Conservation (phyloP, 2,888 invertebrate species). For the Erebia ligea region DNA sequence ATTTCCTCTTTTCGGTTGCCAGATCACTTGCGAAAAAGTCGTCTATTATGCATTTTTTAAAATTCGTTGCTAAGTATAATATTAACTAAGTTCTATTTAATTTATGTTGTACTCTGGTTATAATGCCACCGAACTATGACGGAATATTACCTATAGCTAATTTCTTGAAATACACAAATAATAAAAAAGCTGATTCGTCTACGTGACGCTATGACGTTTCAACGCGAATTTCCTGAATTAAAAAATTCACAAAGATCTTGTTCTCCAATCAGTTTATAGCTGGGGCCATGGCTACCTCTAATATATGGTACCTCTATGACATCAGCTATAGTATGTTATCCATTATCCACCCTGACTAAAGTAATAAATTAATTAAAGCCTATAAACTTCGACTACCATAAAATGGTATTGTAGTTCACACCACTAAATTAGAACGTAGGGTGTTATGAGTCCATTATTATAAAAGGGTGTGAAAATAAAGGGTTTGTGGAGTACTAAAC, state of each 20-base stretch:
- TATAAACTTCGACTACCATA: conserved; percentile 18
- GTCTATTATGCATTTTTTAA: too few species aligned
- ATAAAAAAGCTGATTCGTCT: not conserved
- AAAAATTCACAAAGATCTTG: not conserved
- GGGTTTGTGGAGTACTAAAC: not conserved
- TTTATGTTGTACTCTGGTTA: too few species aligned
- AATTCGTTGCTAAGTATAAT: too few species aligned
- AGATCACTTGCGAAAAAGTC: too few species aligned
- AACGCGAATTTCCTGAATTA: not conserved
- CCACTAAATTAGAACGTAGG: conserved; percentile 6
- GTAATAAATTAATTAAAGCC: conserved; percentile 22
- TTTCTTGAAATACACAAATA: too few species aligned
- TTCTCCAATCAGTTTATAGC: not conserved
- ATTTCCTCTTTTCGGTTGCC: too few species aligned
- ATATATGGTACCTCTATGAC: not conserved
- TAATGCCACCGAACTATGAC: too few species aligned
- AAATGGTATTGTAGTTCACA: conserved; percentile 12
- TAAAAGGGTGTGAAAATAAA: conserved; percentile 13
- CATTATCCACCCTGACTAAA: conserved; percentile 35
- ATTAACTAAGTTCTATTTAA: too few species aligned
- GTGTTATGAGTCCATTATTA: conserved; percentile 17
- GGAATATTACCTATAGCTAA: too few species aligned
- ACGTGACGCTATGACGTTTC: not conserved
- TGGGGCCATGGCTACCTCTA: not conserved
- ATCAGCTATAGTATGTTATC: conserved; percentile 31